Evolutionary conservation across 2,797 vertebrate genomes (phyloP).

Genomic region (Sebastes flavidus): DNA sequence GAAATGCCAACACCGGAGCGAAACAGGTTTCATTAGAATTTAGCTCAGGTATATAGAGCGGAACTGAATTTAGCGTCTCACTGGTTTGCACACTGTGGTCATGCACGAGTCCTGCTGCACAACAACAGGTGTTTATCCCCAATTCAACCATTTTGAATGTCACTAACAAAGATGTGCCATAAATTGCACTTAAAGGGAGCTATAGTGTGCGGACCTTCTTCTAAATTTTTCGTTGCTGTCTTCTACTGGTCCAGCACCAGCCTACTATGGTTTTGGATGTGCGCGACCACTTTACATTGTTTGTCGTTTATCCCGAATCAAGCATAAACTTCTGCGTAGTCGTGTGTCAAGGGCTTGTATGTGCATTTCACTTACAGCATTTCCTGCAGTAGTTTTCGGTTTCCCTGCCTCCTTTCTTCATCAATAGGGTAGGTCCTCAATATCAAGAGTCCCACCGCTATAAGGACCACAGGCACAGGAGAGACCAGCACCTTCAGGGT

Average conservation of each 20-base stretch:
- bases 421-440: slow-evolving; percentile 93
- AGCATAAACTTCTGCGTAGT: neutral
- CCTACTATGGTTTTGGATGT: no score
- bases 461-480: slow-evolving; percentile 87
- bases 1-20: neutral
- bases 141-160: no score
- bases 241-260: no score
- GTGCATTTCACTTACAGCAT: slow-evolving; percentile 80
- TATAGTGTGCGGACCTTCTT: no score
- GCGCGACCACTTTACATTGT: no score
- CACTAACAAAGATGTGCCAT: no score
- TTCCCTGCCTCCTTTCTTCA: slow-evolving; percentile 86
- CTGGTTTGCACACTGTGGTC: neutral
- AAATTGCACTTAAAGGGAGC: no score
- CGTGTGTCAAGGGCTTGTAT: neutral
- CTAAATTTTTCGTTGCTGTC: no score
- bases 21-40: slow-evolving; percentile 15
- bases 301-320: neutral
- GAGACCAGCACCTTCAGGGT: slow-evolving; percentile 93
- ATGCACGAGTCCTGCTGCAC: neutral
- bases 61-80: neutral
- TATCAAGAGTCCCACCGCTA: slow-evolving; percentile 88
- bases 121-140: neutral
- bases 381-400: slow-evolving; percentile 87
- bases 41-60: neutral